These are phyloP conservation scores for Coreoperca whiteheadi DNA, from an alignment of 2,113 vertebrate species.

Conservation along the genomic window DNA sequence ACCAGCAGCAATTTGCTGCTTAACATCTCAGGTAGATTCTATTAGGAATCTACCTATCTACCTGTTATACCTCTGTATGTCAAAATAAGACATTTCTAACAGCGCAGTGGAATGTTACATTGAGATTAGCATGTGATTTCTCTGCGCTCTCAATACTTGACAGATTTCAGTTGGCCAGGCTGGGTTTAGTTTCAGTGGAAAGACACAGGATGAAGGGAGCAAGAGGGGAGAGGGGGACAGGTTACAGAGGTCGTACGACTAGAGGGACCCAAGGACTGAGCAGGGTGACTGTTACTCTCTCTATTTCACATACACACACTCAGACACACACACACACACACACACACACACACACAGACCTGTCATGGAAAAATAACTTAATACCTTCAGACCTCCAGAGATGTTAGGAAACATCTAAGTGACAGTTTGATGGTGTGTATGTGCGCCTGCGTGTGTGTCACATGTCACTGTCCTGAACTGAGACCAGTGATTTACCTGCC, in stretches of 20 bases:
- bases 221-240: constrained; percentile 41
- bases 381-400: constrained; percentile 60
- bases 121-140: constrained; percentile 36
- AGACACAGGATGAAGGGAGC: constrained; percentile 27
- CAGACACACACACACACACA: constrained; percentile 26
- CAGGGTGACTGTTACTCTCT: constrained; percentile 35
- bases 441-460: constrained; percentile 26
- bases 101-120: constrained; percentile 1
- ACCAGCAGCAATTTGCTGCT: not conserved
- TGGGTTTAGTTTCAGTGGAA: constrained; percentile 64
- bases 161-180: constrained; percentile 44
- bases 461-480: constrained; percentile 25
- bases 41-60: not conserved
- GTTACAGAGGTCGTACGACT: constrained; percentile 63
- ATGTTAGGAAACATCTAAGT: constrained; percentile 55
- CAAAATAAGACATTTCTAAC: constrained; percentile 19
- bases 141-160: constrained; percentile 43
- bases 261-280: constrained; percentile 51
- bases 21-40: not conserved
- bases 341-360: constrained; percentile 20
- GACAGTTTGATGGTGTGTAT: constrained; percentile 49
- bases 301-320: constrained; percentile 3
- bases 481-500: constrained; percentile 17
- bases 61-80: constrained; percentile 3
- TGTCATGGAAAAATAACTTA: constrained; percentile 71